A percentile compares a stretch with the other conserved stretches of the same genome.
Evolutionary conservation across 2,113 vertebrate species (phyloP).

Genomic region (Procavia capensis): DNA sequence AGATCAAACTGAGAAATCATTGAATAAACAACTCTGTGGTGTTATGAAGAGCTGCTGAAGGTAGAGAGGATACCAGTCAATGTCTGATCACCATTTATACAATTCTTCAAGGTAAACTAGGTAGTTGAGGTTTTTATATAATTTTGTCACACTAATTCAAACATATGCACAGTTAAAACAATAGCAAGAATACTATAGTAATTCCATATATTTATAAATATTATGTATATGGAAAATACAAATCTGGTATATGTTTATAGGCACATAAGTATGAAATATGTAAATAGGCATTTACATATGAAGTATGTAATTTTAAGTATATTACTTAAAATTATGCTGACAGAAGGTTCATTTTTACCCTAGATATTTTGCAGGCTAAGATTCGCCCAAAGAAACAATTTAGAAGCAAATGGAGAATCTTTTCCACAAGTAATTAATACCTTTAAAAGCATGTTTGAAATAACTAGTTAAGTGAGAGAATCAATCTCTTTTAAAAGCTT

Average conservation of each 20-base stretch:
- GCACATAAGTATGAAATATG: neutral
- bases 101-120: neutral
- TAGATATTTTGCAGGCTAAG: constrained; percentile 65
- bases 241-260: neutral
- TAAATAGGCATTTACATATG: neutral
- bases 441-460: constrained; percentile 81
- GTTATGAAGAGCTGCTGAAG: neutral
- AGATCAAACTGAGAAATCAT: neutral
- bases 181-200: neutral
- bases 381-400: constrained; percentile 76
- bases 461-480: constrained; percentile 78
- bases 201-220: constrained; percentile 15
- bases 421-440: constrained; percentile 79
- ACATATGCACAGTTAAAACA: neutral
- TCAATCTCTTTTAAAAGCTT: constrained; percentile 83
- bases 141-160: neutral
- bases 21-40: neutral
- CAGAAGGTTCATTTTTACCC: constrained; percentile 68
- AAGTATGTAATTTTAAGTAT: constrained; percentile 35
- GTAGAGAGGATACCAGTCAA: neutral
- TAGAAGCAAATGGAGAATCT: constrained; percentile 75
- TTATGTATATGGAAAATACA: neutral
- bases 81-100: neutral
- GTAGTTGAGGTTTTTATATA: neutral
- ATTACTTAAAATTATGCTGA: constrained; percentile 55